Evolutionary conservation across 2,797 vertebrate genomes (phyloP), one percentile per base, ranked within the genome.

Genomic region (Petrocephalus sullivani): DNA sequence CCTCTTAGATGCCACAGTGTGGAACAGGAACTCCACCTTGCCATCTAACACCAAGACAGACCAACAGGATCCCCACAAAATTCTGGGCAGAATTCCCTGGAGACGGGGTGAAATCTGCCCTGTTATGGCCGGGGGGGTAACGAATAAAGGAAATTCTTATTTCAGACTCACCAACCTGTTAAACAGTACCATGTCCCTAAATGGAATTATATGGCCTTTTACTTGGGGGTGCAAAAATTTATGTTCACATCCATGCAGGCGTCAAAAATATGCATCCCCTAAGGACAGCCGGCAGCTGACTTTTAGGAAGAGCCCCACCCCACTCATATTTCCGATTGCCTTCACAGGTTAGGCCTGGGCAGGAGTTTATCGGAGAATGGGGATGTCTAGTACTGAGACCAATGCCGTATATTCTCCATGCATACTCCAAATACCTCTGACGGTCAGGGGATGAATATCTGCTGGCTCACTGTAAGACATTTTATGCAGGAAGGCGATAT

Each of bases 11-110:
- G 90, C 93, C 93, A 90, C 92, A 91, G 90, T 90, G 92, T 57
- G 16, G 83, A 90, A 90, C 93, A 93, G 91, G 90, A 71, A 87
- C 91, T 90, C 67, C 94, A 93, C 95, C 95, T 71, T 94, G 93
- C 93, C 92, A 92, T 88, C 91, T 90, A 90, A 91, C 14, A 8
- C 94, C 90, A 93, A 92, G 92, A 75, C 86, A 81, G 91, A 89
- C 28, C 91, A 91, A 90, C 90, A 21, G 46, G 84, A 87, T 89
- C 88, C 91, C 88, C 90, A 90, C 90, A 90, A 90, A 88, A 78
- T 53, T 56, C 93, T 92, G 88, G 85, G 90, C 90, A 91, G 91
- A 91, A 89, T 89, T 87, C 64, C 87, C 87, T 12, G 88, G 16
- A 87, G 82, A 14, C 10, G 46, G 23, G 58, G 75, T 4, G 88